Evolutionary conservation across 2,113 vertebrate genomes (phyloP).

Genomic region (Nesogale talazaci): DNA sequence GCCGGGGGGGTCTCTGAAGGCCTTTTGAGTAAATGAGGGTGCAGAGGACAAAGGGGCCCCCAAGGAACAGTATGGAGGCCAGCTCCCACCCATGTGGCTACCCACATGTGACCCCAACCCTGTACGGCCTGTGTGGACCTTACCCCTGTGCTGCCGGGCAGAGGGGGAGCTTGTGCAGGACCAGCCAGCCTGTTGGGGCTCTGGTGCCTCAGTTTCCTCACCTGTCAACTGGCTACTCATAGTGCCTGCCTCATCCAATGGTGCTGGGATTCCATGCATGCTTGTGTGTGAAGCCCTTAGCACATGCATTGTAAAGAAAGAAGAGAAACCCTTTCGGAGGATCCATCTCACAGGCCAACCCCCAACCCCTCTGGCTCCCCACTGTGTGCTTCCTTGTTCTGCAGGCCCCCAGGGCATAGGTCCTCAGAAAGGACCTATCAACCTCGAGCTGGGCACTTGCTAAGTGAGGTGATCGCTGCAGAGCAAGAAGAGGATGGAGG

Average conservation of each 20-base stretch:
- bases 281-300: neutral
- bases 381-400: neutral
- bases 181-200: neutral
- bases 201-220: neutral
- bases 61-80: no score
- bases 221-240: neutral
- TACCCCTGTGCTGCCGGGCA: neutral
- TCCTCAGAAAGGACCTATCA: neutral
- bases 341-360: neutral
- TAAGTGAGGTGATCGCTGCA: neutral
- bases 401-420: accelerated
- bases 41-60: neutral
- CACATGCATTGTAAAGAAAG: neutral
- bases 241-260: neutral
- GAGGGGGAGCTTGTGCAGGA: neutral
- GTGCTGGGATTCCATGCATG: neutral
- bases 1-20: neutral
- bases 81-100: neutral
- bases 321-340: neutral
- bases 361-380: neutral
- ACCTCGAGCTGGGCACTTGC: neutral
- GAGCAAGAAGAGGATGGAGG: neutral
- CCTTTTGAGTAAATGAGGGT: neutral
- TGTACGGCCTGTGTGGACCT: neutral
- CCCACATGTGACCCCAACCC: neutral